Evolutionary conservation across 1,140 invertebrate genomes (phyloP), one percentile per base, ranked within the genome.

Genomic region (Cherax destructor): DNA sequence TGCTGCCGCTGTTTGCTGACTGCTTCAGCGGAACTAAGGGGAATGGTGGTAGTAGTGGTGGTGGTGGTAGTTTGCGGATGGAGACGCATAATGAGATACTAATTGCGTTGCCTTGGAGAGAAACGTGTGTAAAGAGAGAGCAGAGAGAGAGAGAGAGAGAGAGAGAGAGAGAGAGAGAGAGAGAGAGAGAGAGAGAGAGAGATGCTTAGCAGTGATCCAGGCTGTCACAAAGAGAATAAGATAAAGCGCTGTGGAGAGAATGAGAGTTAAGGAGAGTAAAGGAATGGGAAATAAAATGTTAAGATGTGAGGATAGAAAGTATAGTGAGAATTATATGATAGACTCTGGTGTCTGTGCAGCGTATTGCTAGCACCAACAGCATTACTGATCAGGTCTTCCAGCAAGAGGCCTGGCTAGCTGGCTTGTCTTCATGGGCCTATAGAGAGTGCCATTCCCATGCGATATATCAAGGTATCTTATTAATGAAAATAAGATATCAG

Each of bases 31-130:
- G 81, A 50, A 61, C 7, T 10, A 65, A 56, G 81, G 30, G 83
- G 83, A 76, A 24, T 21, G 47, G 84, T 47, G 52, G 52, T 30
- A 9, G 52, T 10, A 10, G 81, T 56, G 78, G 74, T 13, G 18
- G 69, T 24, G 24, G 24, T 65, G 56, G 61, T 83, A 61, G 41
- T 83, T 83, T 69, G 81, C 69, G 56, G 81, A 83, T 69, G 61
- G 30, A 41, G 81, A 83, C 59, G 61, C 81, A 65, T 83, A 83
- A 83, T 83, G 81, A 83, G 81, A 83, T 69, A 6, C 59, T 69
- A 83, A 69, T 83, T 83, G 81, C 81, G 59, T 83, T 83, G 81
- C 21, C 59, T 47, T 83, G 50, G 52, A 4, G 80, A 65, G 50
- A 41, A 52, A 83, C 50, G 30, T n/a, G 13, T 50, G 65, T 21